Conservation (phyloP, 2,797 vertebrate genomes). For the Pangasius krempfi region DNA sequence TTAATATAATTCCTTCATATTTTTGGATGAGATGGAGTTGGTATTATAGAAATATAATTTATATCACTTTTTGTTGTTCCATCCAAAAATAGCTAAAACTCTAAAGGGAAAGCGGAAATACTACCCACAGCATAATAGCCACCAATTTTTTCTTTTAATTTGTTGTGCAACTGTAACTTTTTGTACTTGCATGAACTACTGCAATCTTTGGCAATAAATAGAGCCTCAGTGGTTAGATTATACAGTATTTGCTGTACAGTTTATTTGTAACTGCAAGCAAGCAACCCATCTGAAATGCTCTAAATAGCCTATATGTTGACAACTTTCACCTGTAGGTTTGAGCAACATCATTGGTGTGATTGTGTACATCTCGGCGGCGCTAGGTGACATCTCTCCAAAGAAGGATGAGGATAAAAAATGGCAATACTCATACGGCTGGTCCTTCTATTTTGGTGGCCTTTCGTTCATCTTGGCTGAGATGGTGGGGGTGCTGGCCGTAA, state of each 20-base stretch:
- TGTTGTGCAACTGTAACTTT: not conserved
- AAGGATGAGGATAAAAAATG: slow-evolving; percentile 92
- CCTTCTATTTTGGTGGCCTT: slow-evolving; percentile 93
- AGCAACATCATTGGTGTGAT: slow-evolving; percentile 96
- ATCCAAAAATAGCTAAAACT: not conserved
- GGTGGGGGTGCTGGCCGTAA: slow-evolving; percentile 92
- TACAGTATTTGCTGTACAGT: not conserved
- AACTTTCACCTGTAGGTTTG: slow-evolving; percentile 74
- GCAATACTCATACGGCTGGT: slow-evolving; percentile 95
- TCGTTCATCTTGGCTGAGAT: slow-evolving; percentile 96
- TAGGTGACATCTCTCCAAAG: slow-evolving; percentile 90
- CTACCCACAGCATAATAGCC: not conserved
- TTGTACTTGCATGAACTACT: not conserved
- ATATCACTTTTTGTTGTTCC: not conserved
- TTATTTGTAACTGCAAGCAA: not conserved
- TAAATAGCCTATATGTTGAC: not conserved
- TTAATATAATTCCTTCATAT: not conserved
- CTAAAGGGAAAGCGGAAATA: not conserved
- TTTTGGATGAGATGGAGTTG: not conserved
- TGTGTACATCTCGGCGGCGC: slow-evolving; percentile 93
- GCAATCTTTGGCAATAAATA: not conserved
- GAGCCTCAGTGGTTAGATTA: not conserved
- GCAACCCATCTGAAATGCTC: not conserved
- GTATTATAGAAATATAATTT: not conserved
- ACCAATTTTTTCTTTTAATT: not conserved